phyloP scores from a whole-genome alignment of 1,140 invertebrate species.

The Cydia amplana region DNA sequence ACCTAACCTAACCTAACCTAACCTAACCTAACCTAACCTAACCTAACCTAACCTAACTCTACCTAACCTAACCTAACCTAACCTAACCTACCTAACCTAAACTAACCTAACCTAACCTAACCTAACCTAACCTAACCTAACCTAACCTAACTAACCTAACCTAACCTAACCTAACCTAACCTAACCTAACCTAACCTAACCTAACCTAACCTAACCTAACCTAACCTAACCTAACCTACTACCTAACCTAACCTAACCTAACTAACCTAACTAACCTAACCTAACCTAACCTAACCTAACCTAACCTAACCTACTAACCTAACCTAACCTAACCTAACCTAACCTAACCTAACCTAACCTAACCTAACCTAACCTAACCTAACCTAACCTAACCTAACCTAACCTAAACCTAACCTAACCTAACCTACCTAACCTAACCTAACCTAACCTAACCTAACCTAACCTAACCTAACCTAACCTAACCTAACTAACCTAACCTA shows the following conservation, averaged over 20 bases:
- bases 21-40: conserved; percentile 40
- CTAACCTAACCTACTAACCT: too few relatives aligned
- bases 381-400: conserved; percentile 45
- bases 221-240: conserved; percentile 46
- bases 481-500: conserved; percentile 46
- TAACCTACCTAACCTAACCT: too few relatives aligned
- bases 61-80: conserved; percentile 50
- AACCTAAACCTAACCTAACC: conserved; percentile 44
- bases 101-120: conserved; percentile 36
- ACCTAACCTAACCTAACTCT: conserved; percentile 45
- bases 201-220: conserved; percentile 44
- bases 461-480: conserved; percentile 44
- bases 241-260: conserved; percentile 39
- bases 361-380: conserved; percentile 37
- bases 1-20: conserved; percentile 43
- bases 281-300: conserved; percentile 42
- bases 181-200: conserved; percentile 48
- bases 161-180: conserved; percentile 48
- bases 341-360: conserved; percentile 34
- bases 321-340: conserved; percentile 34
- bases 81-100: too few relatives aligned
- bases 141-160: conserved; percentile 47
- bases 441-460: too few relatives aligned
- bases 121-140: conserved; percentile 9
- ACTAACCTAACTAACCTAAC: conserved; percentile 43